Conservation (phyloP, 2,797 vertebrate genomes). For the Acipenser oxyrinchus region DNA sequence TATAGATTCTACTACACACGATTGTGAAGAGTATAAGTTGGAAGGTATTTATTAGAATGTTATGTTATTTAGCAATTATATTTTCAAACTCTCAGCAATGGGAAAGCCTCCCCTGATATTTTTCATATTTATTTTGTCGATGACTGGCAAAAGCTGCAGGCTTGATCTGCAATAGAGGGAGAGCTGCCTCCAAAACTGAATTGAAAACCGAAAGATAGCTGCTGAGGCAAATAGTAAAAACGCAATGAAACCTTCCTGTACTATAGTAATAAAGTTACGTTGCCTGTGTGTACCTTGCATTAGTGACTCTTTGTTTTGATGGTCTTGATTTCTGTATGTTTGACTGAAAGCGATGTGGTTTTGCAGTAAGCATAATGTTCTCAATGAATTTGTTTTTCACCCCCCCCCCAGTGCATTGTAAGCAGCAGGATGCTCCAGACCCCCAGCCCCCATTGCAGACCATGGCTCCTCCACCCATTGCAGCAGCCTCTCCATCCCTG, state of each 20-base stretch:
- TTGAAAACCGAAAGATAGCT: no score
- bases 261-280: no score
- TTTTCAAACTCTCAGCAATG: conserved; percentile 15
- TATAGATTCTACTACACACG: conserved; percentile 60
- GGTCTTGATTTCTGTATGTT: conserved; percentile 1
- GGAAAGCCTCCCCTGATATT: conserved; percentile 16
- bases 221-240: no score
- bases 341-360: not conserved
- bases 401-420: conserved; percentile 68
- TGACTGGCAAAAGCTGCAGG: no score
- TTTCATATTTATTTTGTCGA: conserved; percentile 21
- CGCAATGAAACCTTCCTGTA: no score
- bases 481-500: conserved; percentile 55
- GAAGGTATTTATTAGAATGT: conserved; percentile 65
- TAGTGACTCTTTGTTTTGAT: no score
- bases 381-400: conserved; percentile 13
- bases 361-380: not conserved
- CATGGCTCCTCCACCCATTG: conserved; percentile 53
- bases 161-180: no score
- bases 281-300: no score
- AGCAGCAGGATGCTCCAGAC: conserved; percentile 74
- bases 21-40: conserved; percentile 63
- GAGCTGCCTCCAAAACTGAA: no score
- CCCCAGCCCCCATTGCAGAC: conserved; percentile 57
- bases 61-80: conserved; percentile 24